These are phyloP conservation scores for Caenorhabditis becei DNA, from an alignment of 2,888 invertebrate species.

Conservation along the genomic window DNA sequence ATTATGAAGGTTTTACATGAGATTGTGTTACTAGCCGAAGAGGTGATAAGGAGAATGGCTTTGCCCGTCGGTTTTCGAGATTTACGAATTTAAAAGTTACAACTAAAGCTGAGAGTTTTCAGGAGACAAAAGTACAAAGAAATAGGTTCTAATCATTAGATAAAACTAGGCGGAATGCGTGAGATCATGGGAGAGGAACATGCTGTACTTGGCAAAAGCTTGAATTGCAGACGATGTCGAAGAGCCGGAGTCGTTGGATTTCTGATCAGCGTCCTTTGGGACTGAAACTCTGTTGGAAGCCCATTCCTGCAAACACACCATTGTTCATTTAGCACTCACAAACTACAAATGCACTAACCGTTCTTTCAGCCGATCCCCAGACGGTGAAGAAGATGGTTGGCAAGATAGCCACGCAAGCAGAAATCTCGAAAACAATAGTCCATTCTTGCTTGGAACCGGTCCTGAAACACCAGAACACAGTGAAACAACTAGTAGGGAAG, in stretches of 20 bases:
- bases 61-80: constrained; percentile 49
- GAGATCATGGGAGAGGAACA: constrained; percentile 66
- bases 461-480: constrained; percentile 46
- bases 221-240: constrained; percentile 63
- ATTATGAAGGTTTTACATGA: neutral
- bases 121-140: neutral
- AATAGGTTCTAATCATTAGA: constrained; percentile 1
- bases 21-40: constrained; percentile 19
- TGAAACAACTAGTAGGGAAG: constrained; percentile 9
- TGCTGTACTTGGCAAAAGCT: constrained; percentile 67
- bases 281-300: constrained; percentile 46
- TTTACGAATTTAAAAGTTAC: constrained; percentile 13
- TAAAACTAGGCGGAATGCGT: constrained; percentile 45
- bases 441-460: constrained; percentile 72
- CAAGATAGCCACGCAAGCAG: constrained; percentile 78
- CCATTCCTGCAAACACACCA: constrained; percentile 49
- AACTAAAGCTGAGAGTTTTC: constrained; percentile 37
- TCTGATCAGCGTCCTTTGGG: constrained; percentile 65
- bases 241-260: constrained; percentile 60
- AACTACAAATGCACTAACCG: constrained; percentile 22
- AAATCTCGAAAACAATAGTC: constrained; percentile 80
- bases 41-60: constrained; percentile 19
- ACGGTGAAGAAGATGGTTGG: constrained; percentile 79
- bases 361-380: constrained; percentile 71
- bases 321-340: neutral